Evolutionary conservation across 2,888 invertebrate species (phyloP).

Genomic region (Lysandra coridon): DNA sequence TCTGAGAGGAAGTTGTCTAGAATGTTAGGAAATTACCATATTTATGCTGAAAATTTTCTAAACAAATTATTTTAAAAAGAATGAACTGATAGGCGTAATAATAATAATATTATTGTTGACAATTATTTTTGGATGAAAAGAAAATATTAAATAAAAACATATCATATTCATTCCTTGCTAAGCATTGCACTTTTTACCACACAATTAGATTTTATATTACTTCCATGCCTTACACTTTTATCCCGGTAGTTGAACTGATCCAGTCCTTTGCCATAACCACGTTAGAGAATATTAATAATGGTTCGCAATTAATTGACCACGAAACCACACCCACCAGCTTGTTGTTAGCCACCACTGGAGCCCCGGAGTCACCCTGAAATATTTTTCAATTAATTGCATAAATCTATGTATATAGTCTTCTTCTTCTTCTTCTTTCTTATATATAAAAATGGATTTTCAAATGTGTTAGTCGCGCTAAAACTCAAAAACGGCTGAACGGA

Average conservation of each 20-base stretch:
- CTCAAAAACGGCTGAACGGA: too few species aligned
- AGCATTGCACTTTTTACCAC: not conserved
- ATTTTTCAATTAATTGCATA: not conserved
- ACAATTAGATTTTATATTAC: not conserved
- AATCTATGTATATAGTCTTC: too few species aligned
- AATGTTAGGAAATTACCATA: too few species aligned
- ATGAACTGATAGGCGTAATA: too few species aligned
- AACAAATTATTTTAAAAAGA: too few species aligned
- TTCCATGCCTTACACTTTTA: not conserved
- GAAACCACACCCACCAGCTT: not conserved
- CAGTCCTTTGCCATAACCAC: not conserved
- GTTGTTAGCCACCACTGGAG: not conserved
- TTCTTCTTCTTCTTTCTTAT: too few species aligned
- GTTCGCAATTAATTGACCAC: not conserved
- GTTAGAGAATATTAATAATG: not conserved
- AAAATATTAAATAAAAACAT: not conserved
- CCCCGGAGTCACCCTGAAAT: conserved; percentile 5
- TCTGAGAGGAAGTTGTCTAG: too few species aligned
- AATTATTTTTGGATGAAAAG: not conserved
- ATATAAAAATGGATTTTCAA: too few species aligned
- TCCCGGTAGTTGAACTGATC: not conserved
- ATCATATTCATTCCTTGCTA: too few species aligned
- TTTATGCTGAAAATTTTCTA: too few species aligned
- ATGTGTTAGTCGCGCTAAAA: too few species aligned
- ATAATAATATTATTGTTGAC: too few species aligned